Evolutionary conservation across 2,113 vertebrate species (phyloP).

Genomic region (Urocitellus parryii): DNA sequence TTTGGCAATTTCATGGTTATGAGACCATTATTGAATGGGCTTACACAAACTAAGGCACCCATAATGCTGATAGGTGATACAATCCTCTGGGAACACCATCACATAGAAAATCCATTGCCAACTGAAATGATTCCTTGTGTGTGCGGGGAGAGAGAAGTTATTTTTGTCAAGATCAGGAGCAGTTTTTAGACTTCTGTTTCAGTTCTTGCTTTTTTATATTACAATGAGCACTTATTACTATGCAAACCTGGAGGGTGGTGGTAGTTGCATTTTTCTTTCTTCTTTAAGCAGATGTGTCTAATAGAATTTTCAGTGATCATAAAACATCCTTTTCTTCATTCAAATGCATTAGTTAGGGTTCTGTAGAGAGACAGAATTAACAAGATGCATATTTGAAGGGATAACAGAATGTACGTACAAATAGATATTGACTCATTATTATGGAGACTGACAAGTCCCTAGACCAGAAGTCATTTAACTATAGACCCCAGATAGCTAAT

Average conservation of each 20-base stretch:
- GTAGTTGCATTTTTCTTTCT: neutral
- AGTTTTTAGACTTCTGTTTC: neutral
- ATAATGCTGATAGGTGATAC: neutral
- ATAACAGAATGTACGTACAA: neutral
- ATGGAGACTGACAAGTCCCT: neutral
- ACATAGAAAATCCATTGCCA: neutral
- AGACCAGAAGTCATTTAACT: neutral
- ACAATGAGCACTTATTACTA: neutral
- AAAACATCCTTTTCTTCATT: neutral
- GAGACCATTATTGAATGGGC: neutral
- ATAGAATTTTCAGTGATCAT: neutral
- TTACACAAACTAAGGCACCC: neutral
- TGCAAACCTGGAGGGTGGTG: neutral
- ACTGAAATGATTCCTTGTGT: neutral
- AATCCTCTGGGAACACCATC: neutral
- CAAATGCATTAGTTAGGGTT: neutral
- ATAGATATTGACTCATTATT: neutral
- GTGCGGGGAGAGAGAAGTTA: neutral
- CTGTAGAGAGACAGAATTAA: neutral
- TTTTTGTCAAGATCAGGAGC: neutral
- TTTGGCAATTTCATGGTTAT: neutral
- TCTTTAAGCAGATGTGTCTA: neutral
- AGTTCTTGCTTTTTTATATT: neutral
- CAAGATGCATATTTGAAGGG: neutral
- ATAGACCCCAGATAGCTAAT: neutral